Conservation (phyloP, 2,113 vertebrate genomes). For the Sula dactylatra region DNA sequence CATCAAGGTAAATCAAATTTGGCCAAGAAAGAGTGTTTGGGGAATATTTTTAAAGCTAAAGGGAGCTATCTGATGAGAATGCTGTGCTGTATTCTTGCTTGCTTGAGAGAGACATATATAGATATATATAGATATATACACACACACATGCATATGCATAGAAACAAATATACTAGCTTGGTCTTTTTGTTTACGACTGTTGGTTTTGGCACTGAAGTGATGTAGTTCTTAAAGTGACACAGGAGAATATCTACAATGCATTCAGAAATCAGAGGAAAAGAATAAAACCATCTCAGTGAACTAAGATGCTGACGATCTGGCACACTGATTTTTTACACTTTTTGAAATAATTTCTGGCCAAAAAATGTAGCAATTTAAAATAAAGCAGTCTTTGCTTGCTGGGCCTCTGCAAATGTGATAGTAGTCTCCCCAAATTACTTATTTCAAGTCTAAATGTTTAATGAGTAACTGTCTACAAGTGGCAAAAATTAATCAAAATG, state of each 20-base stretch:
- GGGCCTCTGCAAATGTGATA: background rate
- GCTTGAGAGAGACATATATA: too few relatives aligned
- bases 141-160: background rate
- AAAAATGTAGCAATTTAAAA: background rate
- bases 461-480: background rate
- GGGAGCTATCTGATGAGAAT: background rate
- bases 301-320: background rate
- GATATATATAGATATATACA: too few relatives aligned
- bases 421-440: background rate
- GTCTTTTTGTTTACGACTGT: background rate
- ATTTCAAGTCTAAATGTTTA: constrained; percentile 12
- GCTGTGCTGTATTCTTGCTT: background rate
- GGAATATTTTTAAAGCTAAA: background rate
- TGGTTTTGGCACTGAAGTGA: background rate
- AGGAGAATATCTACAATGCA: background rate
- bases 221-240: background rate
- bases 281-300: background rate
- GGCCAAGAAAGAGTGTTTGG: background rate
- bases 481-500: constrained; percentile 8
- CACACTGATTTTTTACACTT: background rate
- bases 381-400: background rate
- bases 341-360: background rate
- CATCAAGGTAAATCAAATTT: background rate
- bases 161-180: background rate
- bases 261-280: background rate